A percentile compares a stretch with the other conserved stretches of the same genome.
Evolutionary conservation across 2,113 vertebrate genomes (phyloP).

Genomic region (Ophthalmolycus amberensis): DNA sequence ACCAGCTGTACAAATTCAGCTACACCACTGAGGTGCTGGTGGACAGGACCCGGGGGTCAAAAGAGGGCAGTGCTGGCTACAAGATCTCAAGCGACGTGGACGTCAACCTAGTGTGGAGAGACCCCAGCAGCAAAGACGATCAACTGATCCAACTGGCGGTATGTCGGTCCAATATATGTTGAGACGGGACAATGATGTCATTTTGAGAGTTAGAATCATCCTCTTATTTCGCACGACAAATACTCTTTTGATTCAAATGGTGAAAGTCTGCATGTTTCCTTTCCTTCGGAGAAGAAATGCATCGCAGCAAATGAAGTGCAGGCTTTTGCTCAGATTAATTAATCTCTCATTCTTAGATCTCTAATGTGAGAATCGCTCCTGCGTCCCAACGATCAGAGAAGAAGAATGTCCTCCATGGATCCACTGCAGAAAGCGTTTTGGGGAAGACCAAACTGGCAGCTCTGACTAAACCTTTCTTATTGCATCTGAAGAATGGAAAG

Average conservation of each 20-base stretch:
- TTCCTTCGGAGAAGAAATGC: background rate
- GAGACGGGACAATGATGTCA: background rate
- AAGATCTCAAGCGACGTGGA: constrained; percentile 88
- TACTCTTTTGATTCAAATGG: background rate
- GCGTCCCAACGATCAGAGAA: constrained; percentile 80
- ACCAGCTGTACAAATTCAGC: constrained; percentile 90
- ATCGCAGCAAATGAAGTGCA: background rate
- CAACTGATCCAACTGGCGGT: constrained; percentile 90
- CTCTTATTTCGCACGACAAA: background rate
- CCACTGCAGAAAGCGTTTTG: constrained; percentile 83
- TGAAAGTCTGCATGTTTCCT: background rate
- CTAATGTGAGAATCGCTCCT: constrained; percentile 87
- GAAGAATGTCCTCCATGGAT: constrained; percentile 88
- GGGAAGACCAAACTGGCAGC: constrained; percentile 84
- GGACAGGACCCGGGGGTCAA: constrained; percentile 82
- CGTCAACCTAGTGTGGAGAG: constrained; percentile 91
- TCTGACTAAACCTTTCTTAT: constrained; percentile 88
- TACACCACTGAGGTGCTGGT: constrained; percentile 91
- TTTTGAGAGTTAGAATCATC: background rate
- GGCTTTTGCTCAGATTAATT: background rate
- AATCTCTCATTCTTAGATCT: constrained; percentile 83
- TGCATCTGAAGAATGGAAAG: constrained; percentile 92
- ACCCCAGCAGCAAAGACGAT: constrained; percentile 89
- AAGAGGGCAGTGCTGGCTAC: constrained; percentile 86
- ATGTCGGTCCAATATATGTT: constrained; percentile 35